These are phyloP conservation scores for Orthonevra nobilis DNA, from an alignment of 2,888 invertebrate genomes.

Conservation along the genomic window DNA sequence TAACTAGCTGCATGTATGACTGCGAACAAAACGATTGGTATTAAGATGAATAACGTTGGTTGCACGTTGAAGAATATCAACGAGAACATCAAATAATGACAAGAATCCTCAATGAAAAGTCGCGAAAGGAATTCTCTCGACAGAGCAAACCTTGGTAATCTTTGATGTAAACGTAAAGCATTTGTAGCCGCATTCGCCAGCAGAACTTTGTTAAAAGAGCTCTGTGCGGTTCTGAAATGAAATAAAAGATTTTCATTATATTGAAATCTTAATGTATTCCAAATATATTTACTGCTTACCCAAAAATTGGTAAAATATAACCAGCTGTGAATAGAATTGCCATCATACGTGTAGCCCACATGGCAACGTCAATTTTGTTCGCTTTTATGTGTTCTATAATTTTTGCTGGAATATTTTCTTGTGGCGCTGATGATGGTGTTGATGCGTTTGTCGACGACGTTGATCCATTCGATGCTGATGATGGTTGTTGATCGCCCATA, in stretches of 20 bases:
- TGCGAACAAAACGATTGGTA: slow-evolving; percentile 95
- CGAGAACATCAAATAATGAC: slow-evolving; percentile 97
- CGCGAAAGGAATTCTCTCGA: slow-evolving; percentile 90
- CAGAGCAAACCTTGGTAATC: slow-evolving; percentile 91
- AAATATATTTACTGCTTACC: too few species aligned
- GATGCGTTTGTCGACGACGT: slow-evolving; percentile 50
- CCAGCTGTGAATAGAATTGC: slow-evolving; percentile 91
- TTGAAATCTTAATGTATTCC: too few species aligned
- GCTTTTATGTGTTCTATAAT: slow-evolving; percentile 87
- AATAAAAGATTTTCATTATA: not conserved
- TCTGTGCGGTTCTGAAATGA: slow-evolving; percentile 85
- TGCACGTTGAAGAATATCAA: slow-evolving; percentile 95
- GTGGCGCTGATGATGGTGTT: slow-evolving; percentile 4
- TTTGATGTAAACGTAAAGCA: slow-evolving; percentile 96
- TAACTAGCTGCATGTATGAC: slow-evolving; percentile 95
- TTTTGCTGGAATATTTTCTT: slow-evolving; percentile 74
- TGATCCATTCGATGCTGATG: too few species aligned
- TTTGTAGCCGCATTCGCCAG: slow-evolving; percentile 97
- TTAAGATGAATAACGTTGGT: slow-evolving; percentile 92
- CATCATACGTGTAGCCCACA: slow-evolving; percentile 92
- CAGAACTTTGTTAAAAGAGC: slow-evolving; percentile 94
- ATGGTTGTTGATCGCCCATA: slow-evolving; percentile 46
- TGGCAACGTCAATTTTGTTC: slow-evolving; percentile 92
- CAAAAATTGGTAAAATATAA: slow-evolving; percentile 93
- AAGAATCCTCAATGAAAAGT: slow-evolving; percentile 94